phyloP scores from a whole-genome alignment of 2,113 vertebrate species.

The Murina feae region DNA sequence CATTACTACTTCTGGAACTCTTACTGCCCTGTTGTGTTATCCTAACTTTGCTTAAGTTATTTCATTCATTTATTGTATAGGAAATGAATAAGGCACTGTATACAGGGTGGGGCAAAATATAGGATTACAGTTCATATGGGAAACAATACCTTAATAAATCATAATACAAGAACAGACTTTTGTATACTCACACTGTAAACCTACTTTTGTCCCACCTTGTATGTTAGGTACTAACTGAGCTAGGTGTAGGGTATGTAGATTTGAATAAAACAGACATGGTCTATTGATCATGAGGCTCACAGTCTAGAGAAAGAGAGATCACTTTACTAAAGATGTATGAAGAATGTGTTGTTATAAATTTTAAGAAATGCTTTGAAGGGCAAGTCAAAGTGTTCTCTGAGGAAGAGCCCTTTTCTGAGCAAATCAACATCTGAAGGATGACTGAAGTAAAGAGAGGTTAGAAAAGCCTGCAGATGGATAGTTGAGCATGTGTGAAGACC shows the following conservation, averaged over 20 bases:
- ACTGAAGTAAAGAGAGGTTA: background rate
- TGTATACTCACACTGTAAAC: background rate
- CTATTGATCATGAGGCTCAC: background rate
- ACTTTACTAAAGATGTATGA: background rate
- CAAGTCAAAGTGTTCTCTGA: background rate
- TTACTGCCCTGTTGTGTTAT: background rate
- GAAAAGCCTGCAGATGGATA: background rate
- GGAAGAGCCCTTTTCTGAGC: background rate
- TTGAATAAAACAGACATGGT: background rate
- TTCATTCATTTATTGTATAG: background rate
- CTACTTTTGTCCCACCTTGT: background rate
- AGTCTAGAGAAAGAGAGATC: background rate
- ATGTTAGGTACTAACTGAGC: background rate
- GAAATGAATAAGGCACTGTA: background rate
- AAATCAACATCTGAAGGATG: background rate
- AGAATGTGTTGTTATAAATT: background rate
- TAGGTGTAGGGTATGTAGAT: background rate
- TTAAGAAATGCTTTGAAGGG: background rate
- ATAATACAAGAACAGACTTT: background rate
- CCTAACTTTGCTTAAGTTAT: background rate
- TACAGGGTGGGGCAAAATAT: background rate
- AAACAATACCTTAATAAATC: background rate
- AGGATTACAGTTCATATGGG: background rate
- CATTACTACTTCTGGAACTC: background rate
- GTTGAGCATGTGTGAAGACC: background rate